Base-by-base conservation (phyloP, 1,140 invertebrate species). In the Leptopilina clavipes region DNA sequence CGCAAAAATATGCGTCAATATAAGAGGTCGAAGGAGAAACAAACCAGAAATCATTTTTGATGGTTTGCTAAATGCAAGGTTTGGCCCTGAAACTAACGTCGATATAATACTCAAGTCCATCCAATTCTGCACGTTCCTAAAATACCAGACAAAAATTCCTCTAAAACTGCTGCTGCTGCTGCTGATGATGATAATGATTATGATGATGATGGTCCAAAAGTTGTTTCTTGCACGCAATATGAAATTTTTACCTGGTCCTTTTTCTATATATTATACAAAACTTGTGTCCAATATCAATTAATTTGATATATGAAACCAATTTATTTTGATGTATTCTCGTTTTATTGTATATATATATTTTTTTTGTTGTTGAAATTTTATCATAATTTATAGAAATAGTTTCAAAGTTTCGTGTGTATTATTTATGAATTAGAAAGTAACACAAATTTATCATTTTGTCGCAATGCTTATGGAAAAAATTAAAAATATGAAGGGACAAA, bases 91-190 rank as follows among this genome's bases (percentile, higher is more conserved):
- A 14, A 56, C n/a, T n/a, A 56, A 72, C 74, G 73, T 77, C 72
- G 65, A 78, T n/a, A n/a, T n/a, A n/a, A n/a, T 73, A 75, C 72
- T 25, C 25, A 71, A 70, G 56, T n/a, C n/a, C 73, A 72, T 52
- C 19, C 31, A n/a, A 78, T 77, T 65, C 19, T 74, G 44, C 75
- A 77, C 81, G 81, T 83, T 85, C 81, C 74, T 76, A 52, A 80
- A 76, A 86, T 85, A 81, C 85, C 84, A 81, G 80, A 82, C 77
- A 70, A 74, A 74, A 78, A n/a, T n/a, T 82, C 79, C 82, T 79
- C 71, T 75, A 78, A 75, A n/a, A n/a, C n/a, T n/a, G n/a, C n/a
- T n/a, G n/a, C n/a, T n/a, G n/a, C n/a, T n/a, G n/a, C n/a, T n/a
- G n/a, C 14, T 86, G 83, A 82, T 75, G 48, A 75, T 77, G n/a